phyloP scores from a whole-genome alignment of 2,888 invertebrate species.

The Drosophila seclusa region DNA sequence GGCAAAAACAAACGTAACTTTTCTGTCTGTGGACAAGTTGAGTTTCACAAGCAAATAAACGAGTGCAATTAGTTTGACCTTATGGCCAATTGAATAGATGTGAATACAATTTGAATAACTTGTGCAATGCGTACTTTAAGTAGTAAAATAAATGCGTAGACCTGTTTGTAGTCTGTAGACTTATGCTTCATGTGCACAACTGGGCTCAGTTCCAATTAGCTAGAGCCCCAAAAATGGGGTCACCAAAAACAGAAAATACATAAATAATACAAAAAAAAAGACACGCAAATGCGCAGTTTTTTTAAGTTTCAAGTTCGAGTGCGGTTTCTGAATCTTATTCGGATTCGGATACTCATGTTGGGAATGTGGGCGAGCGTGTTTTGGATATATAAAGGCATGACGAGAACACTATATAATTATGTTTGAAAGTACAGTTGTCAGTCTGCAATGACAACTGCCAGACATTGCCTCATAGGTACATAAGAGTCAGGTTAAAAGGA shows the following conservation, averaged over 20 bases:
- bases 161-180: background rate
- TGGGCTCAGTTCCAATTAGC: conserved; percentile 21
- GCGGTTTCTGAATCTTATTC: conserved; percentile 11
- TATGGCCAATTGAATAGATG: conserved; percentile 64
- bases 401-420: conserved; percentile 7
- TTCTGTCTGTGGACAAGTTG: background rate
- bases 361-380: conserved; percentile 38
- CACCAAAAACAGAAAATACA: background rate
- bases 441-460: background rate
- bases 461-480: background rate
- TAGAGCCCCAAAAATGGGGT: background rate
- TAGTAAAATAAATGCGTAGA: conserved; percentile 17
- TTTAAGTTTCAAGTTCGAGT: conserved; percentile 23
- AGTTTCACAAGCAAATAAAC: conserved; percentile 22
- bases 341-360: background rate
- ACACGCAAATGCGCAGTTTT: conserved; percentile 60
- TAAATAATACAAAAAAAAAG: background rate
- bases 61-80: conserved; percentile 75
- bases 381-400: conserved; percentile 26
- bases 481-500: background rate
- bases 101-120: conserved; percentile 44
- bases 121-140: conserved; percentile 6
- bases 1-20: conserved; percentile 4
- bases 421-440: background rate
- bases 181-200: background rate